A percentile compares a stretch with the other conserved stretches of the same genome.
Evolutionary conservation across 1,140 invertebrate species (phyloP).

Genomic region (Drosophila repletoides): DNA sequence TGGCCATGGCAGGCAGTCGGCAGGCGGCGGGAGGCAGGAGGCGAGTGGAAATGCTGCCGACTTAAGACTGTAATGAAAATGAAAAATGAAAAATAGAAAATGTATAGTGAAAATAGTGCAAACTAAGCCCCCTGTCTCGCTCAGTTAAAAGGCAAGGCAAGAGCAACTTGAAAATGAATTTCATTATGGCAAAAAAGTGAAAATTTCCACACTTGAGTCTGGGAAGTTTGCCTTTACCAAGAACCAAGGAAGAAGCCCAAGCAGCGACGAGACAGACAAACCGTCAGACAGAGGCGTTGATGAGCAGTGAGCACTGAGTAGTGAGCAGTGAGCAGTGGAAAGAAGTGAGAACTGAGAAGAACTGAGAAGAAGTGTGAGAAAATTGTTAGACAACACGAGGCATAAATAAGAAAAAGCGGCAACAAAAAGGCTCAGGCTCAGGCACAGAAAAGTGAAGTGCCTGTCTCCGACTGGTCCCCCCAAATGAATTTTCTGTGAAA

Average conservation of each 20-base stretch:
- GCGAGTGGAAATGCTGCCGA: slow-evolving; percentile 20
- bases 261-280: background rate
- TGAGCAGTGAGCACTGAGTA: slow-evolving; percentile 62
- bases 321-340: no score
- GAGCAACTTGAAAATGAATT: slow-evolving; percentile 77
- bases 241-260: background rate
- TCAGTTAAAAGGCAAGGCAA: slow-evolving; percentile 36
- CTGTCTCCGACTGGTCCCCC: slow-evolving; percentile 12
- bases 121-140: slow-evolving; percentile 37
- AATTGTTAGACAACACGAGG: slow-evolving; percentile 74
- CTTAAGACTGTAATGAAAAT: slow-evolving; percentile 73
- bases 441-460: slow-evolving; percentile 50
- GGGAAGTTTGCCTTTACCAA: slow-evolving; percentile 62
- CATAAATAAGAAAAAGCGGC: slow-evolving; percentile 60
- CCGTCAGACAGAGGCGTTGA: slow-evolving; percentile 42
- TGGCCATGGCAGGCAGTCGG: slow-evolving; percentile 16
- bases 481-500: slow-evolving; percentile 30
- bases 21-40: background rate
- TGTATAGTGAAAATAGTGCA: slow-evolving; percentile 64
- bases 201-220: slow-evolving; percentile 77
- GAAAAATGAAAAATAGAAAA: slow-evolving; percentile 68
- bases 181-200: slow-evolving; percentile 80
- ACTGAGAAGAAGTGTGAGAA: slow-evolving; percentile 66
- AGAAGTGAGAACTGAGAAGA: no score
- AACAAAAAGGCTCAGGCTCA: slow-evolving; percentile 24